phyloP scores from a whole-genome alignment of 2,113 vertebrate genomes.

The Odontophorus gujanensis region DNA sequence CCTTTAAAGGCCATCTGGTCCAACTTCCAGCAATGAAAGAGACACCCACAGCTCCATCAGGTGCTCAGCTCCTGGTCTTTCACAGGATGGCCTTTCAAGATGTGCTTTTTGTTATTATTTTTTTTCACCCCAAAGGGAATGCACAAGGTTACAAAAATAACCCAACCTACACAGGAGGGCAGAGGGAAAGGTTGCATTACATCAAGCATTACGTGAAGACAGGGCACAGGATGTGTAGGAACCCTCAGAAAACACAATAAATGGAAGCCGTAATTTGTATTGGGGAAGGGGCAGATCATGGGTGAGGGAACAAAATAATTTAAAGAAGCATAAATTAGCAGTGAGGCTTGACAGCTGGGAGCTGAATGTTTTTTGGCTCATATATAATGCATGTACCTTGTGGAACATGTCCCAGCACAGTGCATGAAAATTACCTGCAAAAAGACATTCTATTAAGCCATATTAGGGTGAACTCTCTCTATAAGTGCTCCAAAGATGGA shows the following conservation, averaged over 20 bases:
- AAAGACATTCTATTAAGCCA: background rate
- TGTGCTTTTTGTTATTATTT: background rate
- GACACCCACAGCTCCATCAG: no score
- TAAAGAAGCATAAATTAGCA: conserved; percentile 32
- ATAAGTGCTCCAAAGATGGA: accelerated
- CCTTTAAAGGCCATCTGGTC: no score
- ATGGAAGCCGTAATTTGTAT: conserved; percentile 30
- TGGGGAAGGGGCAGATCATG: background rate
- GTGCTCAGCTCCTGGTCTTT: no score
- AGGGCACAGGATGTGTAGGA: background rate
- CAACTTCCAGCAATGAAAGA: no score
- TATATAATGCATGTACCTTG: background rate
- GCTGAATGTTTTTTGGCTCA: background rate
- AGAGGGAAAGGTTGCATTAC: background rate
- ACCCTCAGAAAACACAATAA: background rate
- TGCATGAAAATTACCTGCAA: background rate
- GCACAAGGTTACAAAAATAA: background rate
- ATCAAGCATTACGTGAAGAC: background rate
- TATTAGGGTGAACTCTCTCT: background rate
- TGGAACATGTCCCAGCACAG: background rate
- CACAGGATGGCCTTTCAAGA: conserved; percentile 29
- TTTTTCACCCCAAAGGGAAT: background rate
- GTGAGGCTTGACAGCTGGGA: background rate
- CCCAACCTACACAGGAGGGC: background rate
- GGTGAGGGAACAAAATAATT: conserved; percentile 21